These are phyloP conservation scores for Uria aalge DNA, from an alignment of 2,113 vertebrate species.

Conservation along the genomic window DNA sequence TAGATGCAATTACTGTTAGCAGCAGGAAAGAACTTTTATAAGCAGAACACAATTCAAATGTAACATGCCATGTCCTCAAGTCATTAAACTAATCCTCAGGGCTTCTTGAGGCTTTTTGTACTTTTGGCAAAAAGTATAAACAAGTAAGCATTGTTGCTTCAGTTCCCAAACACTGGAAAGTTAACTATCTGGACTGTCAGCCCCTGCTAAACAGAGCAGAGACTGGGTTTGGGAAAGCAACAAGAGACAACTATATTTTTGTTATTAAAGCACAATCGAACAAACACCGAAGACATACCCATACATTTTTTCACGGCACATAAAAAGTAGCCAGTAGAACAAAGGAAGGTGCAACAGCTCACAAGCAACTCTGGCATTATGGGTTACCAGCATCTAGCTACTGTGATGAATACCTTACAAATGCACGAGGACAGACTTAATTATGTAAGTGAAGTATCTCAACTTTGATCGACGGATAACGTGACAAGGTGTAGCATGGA, in stretches of 20 bases:
- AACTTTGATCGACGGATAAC: not conserved
- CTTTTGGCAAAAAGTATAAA: constrained; percentile 40
- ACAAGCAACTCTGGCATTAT: not conserved
- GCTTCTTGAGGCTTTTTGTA: constrained; percentile 42
- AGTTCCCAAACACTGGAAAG: constrained; percentile 3
- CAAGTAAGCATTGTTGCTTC: not conserved
- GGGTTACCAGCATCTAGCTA: not conserved
- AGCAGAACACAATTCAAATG: constrained; percentile 42
- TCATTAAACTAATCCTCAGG: constrained; percentile 46
- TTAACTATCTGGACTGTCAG: not conserved
- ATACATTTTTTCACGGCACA: not conserved
- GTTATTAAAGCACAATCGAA: not conserved
- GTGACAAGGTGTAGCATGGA: not conserved
- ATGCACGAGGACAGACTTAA: not conserved
- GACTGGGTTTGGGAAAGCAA: not conserved
- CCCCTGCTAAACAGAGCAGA: not conserved
- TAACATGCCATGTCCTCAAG: constrained; percentile 40
- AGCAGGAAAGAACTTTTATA: constrained; percentile 45
- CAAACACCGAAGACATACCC: not conserved
- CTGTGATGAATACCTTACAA: not conserved
- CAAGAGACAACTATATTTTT: not conserved
- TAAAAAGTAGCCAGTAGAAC: not conserved
- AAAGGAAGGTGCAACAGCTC: not conserved
- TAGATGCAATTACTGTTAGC: constrained; percentile 27
- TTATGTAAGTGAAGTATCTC: not conserved